Evolutionary conservation across 2,113 vertebrate genomes (phyloP).

Genomic region (Otis tarda): DNA sequence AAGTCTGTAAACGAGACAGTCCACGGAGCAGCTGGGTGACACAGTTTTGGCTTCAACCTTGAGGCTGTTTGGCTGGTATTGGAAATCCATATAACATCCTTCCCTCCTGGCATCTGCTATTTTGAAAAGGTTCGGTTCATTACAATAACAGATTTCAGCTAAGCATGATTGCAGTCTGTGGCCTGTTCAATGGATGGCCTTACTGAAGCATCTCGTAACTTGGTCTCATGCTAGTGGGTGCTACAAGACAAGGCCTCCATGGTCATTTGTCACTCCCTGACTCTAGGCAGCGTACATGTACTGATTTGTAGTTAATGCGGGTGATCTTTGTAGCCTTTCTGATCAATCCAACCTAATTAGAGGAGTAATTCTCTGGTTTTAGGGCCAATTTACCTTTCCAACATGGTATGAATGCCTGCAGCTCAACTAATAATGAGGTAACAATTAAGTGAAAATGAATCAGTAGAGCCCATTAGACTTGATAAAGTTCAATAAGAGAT

Average conservation of each 20-base stretch:
- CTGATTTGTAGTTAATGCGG: slow-evolving; percentile 1
- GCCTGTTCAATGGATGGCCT: neutral
- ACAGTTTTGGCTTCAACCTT: slow-evolving; percentile 53
- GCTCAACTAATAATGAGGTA: slow-evolving; percentile 59
- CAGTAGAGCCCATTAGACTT: slow-evolving; percentile 33
- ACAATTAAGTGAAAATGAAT: slow-evolving; percentile 66
- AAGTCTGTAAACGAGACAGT: slow-evolving; percentile 64
- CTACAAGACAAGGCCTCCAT: neutral
- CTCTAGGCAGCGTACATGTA: neutral
- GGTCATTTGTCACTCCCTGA: neutral
- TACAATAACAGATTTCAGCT: slow-evolving; percentile 49
- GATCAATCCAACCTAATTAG: slow-evolving; percentile 69
- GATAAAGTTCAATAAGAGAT: slow-evolving; percentile 41
- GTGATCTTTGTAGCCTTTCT: slow-evolving; percentile 36
- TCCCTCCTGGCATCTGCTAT: slow-evolving; percentile 59
- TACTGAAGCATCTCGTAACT: neutral
- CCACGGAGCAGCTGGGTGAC: slow-evolving; percentile 40
- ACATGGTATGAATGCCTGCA: slow-evolving; percentile 36
- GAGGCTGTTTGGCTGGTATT: slow-evolving; percentile 62
- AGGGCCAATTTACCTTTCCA: slow-evolving; percentile 52
- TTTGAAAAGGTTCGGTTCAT: slow-evolving; percentile 62
- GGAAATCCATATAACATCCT: slow-evolving; percentile 66
- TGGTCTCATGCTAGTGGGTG: neutral
- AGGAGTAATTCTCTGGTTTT: slow-evolving; percentile 53
- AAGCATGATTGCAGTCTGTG: neutral